These are phyloP conservation scores for Aphelenchoides fujianensis DNA, from an alignment of 1,140 invertebrate species.

Conservation along the genomic window DNA sequence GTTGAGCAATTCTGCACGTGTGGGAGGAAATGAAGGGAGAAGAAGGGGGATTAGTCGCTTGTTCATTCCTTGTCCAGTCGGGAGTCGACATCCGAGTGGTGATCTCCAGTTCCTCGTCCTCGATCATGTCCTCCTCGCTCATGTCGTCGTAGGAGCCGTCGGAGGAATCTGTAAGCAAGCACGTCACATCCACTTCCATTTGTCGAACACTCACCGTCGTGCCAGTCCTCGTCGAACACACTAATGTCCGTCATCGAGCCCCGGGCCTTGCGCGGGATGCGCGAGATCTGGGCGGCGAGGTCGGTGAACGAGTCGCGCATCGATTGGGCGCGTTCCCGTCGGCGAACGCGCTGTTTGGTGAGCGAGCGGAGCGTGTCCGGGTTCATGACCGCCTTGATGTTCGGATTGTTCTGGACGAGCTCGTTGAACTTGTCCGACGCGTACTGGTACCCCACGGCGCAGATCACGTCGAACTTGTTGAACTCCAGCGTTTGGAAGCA, in stretches of 20 bases:
- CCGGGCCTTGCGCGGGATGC: slow-evolving; percentile 45
- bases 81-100: no score
- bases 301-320: slow-evolving; percentile 59
- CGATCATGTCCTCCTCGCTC: slow-evolving; percentile 9
- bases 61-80: no score
- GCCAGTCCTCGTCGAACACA: slow-evolving; percentile 25
- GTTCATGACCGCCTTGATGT: slow-evolving; percentile 51
- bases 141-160: slow-evolving; percentile 16
- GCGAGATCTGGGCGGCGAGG: slow-evolving; percentile 56
- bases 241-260: slow-evolving; percentile 17
- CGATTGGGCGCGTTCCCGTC: slow-evolving; percentile 15
- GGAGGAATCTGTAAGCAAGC: no score
- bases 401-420: slow-evolving; percentile 46
- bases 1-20: no score
- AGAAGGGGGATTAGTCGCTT: no score
- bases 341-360: slow-evolving; percentile 20
- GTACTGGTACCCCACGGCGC: slow-evolving; percentile 55
- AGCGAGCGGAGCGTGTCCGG: slow-evolving; percentile 37
- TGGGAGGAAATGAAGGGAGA: no score
- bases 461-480: slow-evolving; percentile 90
- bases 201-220: slow-evolving; percentile 15
- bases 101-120: no score
- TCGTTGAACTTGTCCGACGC: slow-evolving; percentile 49
- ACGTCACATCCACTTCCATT: not conserved
- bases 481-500: slow-evolving; percentile 95